Conservation (phyloP, 1,140 invertebrate species). For the Homarus americanus region DNA sequence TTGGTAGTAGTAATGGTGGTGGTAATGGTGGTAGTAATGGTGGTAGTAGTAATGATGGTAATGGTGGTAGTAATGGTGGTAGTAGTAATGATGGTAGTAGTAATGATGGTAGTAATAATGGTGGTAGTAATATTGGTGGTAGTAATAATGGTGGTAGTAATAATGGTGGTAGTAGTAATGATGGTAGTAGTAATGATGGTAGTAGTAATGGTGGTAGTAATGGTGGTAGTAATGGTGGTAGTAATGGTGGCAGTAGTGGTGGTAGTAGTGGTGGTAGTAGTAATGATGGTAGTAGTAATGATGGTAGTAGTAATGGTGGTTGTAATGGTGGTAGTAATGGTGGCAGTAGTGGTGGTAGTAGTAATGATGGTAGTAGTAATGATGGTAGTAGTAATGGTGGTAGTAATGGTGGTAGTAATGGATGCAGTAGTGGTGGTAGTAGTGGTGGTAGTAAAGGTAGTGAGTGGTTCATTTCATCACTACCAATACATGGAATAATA, state of each 20-base stretch:
- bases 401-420: too few species aligned
- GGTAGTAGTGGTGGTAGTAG: neutral
- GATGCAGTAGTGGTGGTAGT: too few species aligned
- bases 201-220: neutral
- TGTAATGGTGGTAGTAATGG: too few species aligned
- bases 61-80: neutral
- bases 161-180: neutral
- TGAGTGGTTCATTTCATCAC: too few species aligned
- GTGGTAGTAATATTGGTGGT: neutral
- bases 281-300: neutral
- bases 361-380: too few species aligned
- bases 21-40: neutral
- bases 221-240: neutral
- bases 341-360: too few species aligned
- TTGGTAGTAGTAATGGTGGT: neutral
- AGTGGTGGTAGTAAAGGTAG: too few species aligned
- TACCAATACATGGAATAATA: too few species aligned
- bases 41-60: neutral
- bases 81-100: neutral
- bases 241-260: neutral
- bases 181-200: neutral
- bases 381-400: too few species aligned
- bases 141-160: neutral
- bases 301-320: neutral
- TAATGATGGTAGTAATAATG: neutral